These are phyloP conservation scores for Cataglyphis hispanica DNA, from an alignment of 1,140 invertebrate genomes.

Conservation along the genomic window DNA sequence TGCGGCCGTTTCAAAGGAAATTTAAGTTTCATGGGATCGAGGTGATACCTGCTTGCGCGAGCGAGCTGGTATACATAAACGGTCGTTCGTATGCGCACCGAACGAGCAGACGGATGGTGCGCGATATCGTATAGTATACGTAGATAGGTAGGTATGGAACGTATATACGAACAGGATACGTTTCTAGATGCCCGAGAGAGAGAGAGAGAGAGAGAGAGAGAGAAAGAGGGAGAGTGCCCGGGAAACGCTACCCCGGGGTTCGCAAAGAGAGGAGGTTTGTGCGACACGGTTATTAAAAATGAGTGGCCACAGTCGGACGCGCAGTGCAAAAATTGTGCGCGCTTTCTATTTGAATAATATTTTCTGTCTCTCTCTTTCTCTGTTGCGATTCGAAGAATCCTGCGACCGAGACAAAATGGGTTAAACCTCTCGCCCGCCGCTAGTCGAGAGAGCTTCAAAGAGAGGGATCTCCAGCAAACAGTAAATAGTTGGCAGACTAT, in stretches of 20 bases:
- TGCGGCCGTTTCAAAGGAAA: constrained; percentile 80
- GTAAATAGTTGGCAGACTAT: constrained; percentile 1
- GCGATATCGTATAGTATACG: not conserved
- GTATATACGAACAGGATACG: not conserved
- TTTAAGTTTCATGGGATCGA: constrained; percentile 81
- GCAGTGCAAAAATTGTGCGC: constrained; percentile 61
- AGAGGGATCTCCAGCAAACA: not conserved
- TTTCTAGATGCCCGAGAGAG: not conserved
- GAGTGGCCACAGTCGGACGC: constrained; percentile 37
- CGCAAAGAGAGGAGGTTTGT: not conserved
- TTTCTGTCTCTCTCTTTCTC: not conserved
- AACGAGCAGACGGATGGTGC: constrained; percentile 69
- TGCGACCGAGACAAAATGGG: not conserved
- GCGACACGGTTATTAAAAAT: constrained; percentile 68
- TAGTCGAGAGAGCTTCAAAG: not conserved
- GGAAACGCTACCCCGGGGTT: too few relatives aligned
- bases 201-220: not conserved
- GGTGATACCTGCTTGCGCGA: constrained; percentile 26
- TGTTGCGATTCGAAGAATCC: not conserved
- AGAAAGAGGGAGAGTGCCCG: not conserved
- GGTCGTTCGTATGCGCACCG: constrained; percentile 69
- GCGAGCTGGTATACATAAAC: constrained; percentile 64
- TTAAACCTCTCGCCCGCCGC: not conserved
- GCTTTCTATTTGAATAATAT: constrained; percentile 62
- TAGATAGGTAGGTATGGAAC: too few relatives aligned